Evolutionary conservation across 2,797 vertebrate genomes (phyloP).

Genomic region (Takifugu rubripes): DNA sequence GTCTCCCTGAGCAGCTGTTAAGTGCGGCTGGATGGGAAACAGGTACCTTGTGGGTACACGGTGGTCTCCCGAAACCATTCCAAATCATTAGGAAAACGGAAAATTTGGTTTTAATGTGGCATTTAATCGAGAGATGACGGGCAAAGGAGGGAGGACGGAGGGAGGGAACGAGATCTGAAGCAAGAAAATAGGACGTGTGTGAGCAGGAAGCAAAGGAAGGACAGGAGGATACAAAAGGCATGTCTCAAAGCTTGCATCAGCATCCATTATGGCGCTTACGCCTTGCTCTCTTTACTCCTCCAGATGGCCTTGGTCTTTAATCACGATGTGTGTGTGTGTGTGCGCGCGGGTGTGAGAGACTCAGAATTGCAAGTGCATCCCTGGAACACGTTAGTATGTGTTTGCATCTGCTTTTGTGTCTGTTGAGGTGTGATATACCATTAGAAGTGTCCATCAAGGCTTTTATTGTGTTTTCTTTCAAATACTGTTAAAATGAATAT

Average conservation of each 20-base stretch:
- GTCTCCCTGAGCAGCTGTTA: constrained; percentile 49
- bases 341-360: constrained; percentile 7
- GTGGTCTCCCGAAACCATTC: constrained; percentile 38
- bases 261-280: constrained; percentile 59
- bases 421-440: constrained; percentile 23
- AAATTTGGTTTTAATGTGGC: constrained; percentile 38
- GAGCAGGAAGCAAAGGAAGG: constrained; percentile 41
- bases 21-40: constrained; percentile 35
- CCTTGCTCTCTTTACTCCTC: constrained; percentile 43
- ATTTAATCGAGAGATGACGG: constrained; percentile 30
- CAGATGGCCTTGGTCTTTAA: constrained; percentile 72
- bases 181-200: constrained; percentile 6
- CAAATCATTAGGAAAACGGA: constrained; percentile 45
- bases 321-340: constrained; percentile 43
- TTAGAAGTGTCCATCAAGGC: constrained; percentile 17
- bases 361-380: constrained; percentile 16
- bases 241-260: constrained; percentile 68
- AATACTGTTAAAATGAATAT: not conserved
- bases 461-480: constrained; percentile 18
- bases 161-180: not conserved
- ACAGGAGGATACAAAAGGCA: constrained; percentile 43
- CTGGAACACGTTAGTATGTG: constrained; percentile 15
- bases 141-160: constrained; percentile 13
- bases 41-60: constrained; percentile 42
- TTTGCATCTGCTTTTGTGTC: constrained; percentile 5